phyloP scores from a whole-genome alignment of 2,113 vertebrate genomes.

The Seriola quinqueradiata region DNA sequence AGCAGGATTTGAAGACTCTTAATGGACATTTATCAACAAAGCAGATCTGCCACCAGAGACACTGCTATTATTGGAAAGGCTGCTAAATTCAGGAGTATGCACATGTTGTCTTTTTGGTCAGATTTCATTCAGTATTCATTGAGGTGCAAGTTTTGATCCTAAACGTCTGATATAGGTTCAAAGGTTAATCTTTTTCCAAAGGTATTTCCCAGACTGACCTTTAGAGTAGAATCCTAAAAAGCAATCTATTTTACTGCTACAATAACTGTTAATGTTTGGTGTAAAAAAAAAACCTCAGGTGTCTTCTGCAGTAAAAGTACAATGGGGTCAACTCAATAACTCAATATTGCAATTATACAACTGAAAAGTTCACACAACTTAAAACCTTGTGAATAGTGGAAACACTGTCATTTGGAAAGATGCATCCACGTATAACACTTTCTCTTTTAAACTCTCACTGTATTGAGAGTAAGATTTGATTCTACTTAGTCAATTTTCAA shows the following conservation, averaged over 20 bases:
- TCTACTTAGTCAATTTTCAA: conserved; percentile 41
- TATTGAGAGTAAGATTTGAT: conserved; percentile 39
- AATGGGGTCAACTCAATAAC: not conserved
- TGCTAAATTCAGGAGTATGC: not conserved
- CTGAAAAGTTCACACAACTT: not conserved
- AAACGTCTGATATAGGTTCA: not conserved
- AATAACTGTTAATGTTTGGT: not conserved
- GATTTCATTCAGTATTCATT: not conserved
- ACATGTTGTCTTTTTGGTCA: not conserved
- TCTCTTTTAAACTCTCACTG: conserved; percentile 33
- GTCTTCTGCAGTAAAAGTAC: not conserved
- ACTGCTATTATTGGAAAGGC: not conserved
- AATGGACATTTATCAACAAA: not conserved
- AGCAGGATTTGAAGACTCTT: not conserved
- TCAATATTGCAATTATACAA: not conserved
- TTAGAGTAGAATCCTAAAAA: not conserved
- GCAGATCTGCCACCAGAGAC: not conserved
- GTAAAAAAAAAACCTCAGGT: not conserved
- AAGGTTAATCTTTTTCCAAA: not conserved
- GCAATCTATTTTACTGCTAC: not conserved
- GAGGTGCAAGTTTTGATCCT: not conserved
- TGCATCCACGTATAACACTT: not conserved
- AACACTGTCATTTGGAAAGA: conserved; percentile 5
- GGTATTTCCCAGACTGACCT: conserved; percentile 1
- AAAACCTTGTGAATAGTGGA: not conserved